These are phyloP conservation scores for Phyto melanocephala DNA, from an alignment of 2,888 invertebrate genomes.

Conservation along the genomic window DNA sequence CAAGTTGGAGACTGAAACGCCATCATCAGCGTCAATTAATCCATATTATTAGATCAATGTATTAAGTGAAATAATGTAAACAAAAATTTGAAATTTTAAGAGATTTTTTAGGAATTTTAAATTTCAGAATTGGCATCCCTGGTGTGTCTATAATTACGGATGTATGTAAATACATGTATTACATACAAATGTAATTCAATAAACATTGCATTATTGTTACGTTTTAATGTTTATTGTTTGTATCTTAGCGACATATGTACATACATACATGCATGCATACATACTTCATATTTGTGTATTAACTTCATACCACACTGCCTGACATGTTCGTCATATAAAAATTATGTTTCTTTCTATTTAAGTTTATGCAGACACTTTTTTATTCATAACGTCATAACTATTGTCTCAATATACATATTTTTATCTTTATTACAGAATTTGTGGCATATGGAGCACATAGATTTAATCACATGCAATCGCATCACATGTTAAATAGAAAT, in stretches of 20 bases:
- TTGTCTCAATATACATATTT: not conserved
- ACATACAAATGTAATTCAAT: slow-evolving; percentile 17
- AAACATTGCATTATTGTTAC: slow-evolving; percentile 26
- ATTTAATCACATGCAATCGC: too few species aligned
- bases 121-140: too few species aligned
- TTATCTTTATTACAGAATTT: not conserved
- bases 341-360: not conserved
- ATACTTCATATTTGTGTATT: not conserved
- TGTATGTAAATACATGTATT: too few species aligned
- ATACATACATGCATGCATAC: too few species aligned
- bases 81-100: too few species aligned
- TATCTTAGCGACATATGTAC: not conserved
- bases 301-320: not conserved
- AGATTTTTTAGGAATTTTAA: too few species aligned
- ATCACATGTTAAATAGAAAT: too few species aligned
- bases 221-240: slow-evolving; percentile 22
- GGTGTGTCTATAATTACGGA: too few species aligned
- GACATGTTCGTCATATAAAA: not conserved
- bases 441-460: not conserved
- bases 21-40: too few species aligned
- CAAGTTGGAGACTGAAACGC: too few species aligned
- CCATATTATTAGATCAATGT: too few species aligned
- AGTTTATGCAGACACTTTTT: slow-evolving; percentile 12
- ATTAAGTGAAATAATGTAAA: too few species aligned
- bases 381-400: not conserved